A percentile compares a stretch with the other conserved stretches of the same genome.
These are phyloP conservation scores for Pungitius pungitius DNA, from an alignment of 2,113 vertebrate genomes.

Conservation along the genomic window DNA sequence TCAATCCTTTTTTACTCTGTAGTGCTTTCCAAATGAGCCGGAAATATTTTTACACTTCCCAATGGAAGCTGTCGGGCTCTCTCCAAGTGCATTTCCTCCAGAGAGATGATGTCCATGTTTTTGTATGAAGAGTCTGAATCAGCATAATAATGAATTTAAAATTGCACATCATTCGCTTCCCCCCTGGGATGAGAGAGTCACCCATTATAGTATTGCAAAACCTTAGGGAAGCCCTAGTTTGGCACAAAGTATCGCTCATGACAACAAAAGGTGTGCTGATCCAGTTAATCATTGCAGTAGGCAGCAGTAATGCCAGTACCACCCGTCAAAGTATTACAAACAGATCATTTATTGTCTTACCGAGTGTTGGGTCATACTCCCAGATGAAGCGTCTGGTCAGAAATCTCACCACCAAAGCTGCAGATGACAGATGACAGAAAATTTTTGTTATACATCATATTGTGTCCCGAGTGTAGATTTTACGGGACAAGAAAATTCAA, in stretches of 20 bases:
- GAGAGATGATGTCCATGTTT: neutral
- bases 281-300: neutral
- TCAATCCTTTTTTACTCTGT: no score
- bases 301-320: neutral
- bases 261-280: neutral
- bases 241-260: neutral
- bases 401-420: slow-evolving; percentile 96
- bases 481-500: no score
- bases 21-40: no score
- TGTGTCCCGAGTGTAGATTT: neutral
- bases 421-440: slow-evolving; percentile 21
- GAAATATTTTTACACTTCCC: no score
- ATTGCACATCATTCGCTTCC: neutral
- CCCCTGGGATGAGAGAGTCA: neutral
- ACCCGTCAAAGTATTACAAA: neutral
- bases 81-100: neutral
- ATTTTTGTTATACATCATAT: neutral
- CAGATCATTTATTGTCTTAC: slow-evolving; percentile 79
- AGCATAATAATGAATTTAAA: neutral
- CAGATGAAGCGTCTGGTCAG: slow-evolving; percentile 98
- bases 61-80: neutral
- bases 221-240: neutral
- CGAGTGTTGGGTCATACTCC: slow-evolving; percentile 97
- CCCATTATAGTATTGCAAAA: neutral
- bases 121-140: neutral